phyloP scores from a whole-genome alignment of 2,888 invertebrate species.

The Eugnorisma glareosa region DNA sequence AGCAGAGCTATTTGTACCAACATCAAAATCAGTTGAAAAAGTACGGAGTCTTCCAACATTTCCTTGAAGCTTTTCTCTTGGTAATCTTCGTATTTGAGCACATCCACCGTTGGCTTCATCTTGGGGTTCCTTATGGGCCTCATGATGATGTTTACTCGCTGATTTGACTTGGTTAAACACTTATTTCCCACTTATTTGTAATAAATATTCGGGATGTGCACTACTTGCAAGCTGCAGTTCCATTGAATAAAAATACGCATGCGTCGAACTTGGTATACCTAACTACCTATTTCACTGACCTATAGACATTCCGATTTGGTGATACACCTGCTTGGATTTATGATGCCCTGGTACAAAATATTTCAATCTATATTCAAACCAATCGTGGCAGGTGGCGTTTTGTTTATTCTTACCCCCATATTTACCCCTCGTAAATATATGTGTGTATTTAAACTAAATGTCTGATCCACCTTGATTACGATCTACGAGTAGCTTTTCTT shows the following conservation, averaged over 20 bases:
- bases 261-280: conserved; percentile 29
- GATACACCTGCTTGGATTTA: neutral
- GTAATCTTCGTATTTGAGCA: neutral
- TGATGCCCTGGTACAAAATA: conserved; percentile 28
- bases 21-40: conserved; percentile 22
- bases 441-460: too few relatives aligned
- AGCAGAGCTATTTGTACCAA: neutral
- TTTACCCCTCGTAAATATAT: neutral
- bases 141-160: neutral
- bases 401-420: too few relatives aligned
- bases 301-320: conserved; percentile 1
- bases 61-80: conserved; percentile 1
- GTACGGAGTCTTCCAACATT: neutral
- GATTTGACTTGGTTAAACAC: neutral
- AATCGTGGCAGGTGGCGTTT: neutral
- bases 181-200: neutral
- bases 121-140: neutral
- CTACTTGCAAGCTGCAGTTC: conserved; percentile 43
- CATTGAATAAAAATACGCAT: conserved; percentile 37
- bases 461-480: too few relatives aligned
- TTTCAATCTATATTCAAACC: neutral
- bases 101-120: neutral
- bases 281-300: neutral
- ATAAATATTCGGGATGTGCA: neutral
- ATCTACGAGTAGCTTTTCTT: too few relatives aligned